phyloP scores from a whole-genome alignment of 2,113 vertebrate genomes.

The Aphelocoma coerulescens region DNA sequence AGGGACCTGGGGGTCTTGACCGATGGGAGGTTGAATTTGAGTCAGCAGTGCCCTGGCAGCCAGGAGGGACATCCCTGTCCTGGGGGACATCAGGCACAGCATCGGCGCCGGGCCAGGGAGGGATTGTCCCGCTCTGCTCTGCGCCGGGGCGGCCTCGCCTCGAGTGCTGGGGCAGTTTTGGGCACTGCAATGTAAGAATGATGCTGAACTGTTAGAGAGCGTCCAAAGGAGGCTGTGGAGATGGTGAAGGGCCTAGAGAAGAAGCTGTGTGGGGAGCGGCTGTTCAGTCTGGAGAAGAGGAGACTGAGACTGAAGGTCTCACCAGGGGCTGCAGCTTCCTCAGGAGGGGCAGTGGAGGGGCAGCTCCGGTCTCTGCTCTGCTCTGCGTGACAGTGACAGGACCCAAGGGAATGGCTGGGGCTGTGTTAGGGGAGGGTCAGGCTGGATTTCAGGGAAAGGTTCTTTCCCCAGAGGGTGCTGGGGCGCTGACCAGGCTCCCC shows the following conservation, averaged over 20 bases:
- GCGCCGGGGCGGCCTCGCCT: not conserved
- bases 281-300: not conserved
- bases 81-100: not conserved
- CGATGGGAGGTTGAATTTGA: not conserved
- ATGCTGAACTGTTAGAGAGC: accelerated
- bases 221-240: not conserved
- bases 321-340: not conserved
- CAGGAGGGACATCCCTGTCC: not conserved
- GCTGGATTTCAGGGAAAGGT: not conserved
- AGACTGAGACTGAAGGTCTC: not conserved
- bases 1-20: not conserved
- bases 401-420: not conserved
- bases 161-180: not conserved
- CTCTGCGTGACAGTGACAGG: not conserved
- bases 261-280: not conserved
- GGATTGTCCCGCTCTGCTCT: not conserved
- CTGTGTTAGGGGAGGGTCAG: not conserved
- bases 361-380: not conserved
- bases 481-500: not conserved
- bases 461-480: not conserved
- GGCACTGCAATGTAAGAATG: accelerated
- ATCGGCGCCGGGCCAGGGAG: too few species aligned
- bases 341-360: accelerated
- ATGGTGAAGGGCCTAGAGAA: not conserved
- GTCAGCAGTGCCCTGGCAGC: not conserved